Evolutionary conservation across 2,888 invertebrate species (phyloP).

Genomic region (Polydrusus pterygomalis): DNA sequence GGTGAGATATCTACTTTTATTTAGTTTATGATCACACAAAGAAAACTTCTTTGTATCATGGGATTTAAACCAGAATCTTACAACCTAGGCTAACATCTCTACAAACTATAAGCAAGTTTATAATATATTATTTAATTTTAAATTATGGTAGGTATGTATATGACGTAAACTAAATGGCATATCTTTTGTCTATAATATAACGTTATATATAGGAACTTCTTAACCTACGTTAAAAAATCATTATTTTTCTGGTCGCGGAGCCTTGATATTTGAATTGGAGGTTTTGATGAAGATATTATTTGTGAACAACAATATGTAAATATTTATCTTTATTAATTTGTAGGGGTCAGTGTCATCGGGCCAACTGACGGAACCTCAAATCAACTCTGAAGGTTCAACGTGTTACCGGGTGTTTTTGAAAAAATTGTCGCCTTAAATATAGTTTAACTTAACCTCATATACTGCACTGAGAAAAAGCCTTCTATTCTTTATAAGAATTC

Average conservation of each 20-base stretch:
- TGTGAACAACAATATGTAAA: not conserved
- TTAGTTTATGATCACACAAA: too few relatives aligned
- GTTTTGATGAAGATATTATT: not conserved
- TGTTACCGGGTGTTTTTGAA: not conserved
- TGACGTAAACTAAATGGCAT: too few relatives aligned
- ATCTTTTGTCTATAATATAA: not conserved
- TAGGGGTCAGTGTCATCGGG: constrained; percentile 5
- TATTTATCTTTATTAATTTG: not conserved
- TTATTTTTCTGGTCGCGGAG: not conserved
- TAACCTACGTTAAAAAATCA: not conserved
- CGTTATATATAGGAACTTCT: not conserved
- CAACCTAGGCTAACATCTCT: too few relatives aligned
- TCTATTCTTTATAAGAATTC: too few relatives aligned
- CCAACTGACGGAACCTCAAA: not conserved
- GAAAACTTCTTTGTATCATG: too few relatives aligned
- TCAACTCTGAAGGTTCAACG: not conserved
- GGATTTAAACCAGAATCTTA: too few relatives aligned
- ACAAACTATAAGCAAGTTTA: too few relatives aligned
- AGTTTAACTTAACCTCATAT: too few relatives aligned
- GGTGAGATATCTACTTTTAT: too few relatives aligned
- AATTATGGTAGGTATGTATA: too few relatives aligned
- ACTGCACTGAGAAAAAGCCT: too few relatives aligned
- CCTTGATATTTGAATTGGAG: constrained; percentile 3
- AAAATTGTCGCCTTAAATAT: not conserved
- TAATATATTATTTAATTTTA: too few relatives aligned